Evolutionary conservation across 2,113 vertebrate species (phyloP).

Genomic region (Hypanus sabinus): DNA sequence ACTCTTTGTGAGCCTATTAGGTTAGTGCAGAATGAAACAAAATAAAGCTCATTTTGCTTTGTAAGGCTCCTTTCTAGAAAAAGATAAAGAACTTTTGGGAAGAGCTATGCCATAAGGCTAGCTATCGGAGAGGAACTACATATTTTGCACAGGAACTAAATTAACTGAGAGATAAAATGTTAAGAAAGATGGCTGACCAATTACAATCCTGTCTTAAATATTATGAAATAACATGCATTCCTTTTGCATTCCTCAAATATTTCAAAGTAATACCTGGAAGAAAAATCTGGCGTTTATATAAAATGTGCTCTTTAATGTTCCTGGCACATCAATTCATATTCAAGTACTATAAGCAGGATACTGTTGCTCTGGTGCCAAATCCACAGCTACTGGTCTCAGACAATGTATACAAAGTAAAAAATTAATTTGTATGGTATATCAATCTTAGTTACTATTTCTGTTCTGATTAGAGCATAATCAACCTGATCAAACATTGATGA

Average conservation of each 20-base stretch:
- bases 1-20: neutral
- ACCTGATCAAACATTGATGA: neutral
- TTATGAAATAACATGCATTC: neutral
- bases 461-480: neutral
- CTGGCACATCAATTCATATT: neutral
- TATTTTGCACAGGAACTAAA: neutral
- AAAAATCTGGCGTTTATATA: neutral
- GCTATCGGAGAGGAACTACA: neutral
- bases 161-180: neutral
- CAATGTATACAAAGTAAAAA: neutral
- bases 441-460: neutral
- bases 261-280: neutral
- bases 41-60: slow-evolving; percentile 6
- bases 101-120: neutral
- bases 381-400: neutral
- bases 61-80: neutral
- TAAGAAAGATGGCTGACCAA: neutral
- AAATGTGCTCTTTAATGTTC: neutral
- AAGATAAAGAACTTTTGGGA: neutral
- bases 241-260: neutral
- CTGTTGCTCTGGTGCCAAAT: neutral
- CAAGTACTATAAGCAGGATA: neutral
- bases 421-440: neutral
- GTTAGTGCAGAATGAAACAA: neutral
- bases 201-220: neutral